Percentiles rank a stretch among this genome's conserved stretches.
These are phyloP conservation scores for Nasonia oneida DNA, from an alignment of 2,888 invertebrate species.

Conservation along the genomic window DNA sequence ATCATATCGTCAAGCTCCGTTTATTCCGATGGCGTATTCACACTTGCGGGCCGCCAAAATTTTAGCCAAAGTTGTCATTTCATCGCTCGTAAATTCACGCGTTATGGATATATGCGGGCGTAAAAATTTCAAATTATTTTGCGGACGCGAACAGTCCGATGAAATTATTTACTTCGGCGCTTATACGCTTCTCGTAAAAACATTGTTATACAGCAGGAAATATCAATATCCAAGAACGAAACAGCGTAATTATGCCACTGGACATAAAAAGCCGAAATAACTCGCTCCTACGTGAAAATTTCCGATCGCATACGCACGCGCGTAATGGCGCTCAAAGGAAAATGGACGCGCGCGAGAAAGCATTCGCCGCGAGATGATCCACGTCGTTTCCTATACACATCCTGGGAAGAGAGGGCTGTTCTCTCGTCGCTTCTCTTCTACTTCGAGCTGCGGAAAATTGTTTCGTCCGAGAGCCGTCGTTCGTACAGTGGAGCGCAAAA, in stretches of 20 bases:
- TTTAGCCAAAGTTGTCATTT: neutral
- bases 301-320: neutral
- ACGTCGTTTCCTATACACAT: neutral
- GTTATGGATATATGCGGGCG: neutral
- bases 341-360: neutral
- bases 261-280: neutral
- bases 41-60: neutral
- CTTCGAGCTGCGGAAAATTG: conserved; percentile 21
- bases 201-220: neutral
- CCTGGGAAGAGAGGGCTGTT: neutral
- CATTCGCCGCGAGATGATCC: conserved; percentile 3
- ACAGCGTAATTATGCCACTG: neutral
- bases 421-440: neutral
- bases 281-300: neutral
- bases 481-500: neutral
- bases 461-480: conserved; percentile 20
- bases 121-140: neutral
- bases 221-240: neutral
- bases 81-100: neutral
- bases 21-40: neutral
- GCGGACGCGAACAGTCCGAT: neutral
- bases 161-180: neutral
- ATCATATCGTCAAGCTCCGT: neutral
- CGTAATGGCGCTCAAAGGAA: neutral
- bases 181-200: neutral